phyloP scores from a whole-genome alignment of 1,140 invertebrate species.

The Drosophila teissieri region DNA sequence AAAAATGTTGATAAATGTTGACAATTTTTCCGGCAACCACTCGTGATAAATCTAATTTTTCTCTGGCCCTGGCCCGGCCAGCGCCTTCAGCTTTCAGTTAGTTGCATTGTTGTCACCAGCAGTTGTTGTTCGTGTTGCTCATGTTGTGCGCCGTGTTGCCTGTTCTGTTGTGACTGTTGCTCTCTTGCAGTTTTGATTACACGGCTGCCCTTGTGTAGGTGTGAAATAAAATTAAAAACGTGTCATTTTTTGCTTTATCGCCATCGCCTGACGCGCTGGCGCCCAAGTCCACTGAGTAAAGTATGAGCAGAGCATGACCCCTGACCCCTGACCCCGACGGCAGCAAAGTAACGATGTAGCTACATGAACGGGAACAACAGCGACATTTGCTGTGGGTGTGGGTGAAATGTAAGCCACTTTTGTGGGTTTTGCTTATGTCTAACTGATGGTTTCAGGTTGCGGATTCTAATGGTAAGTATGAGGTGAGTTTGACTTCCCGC shows the following conservation, averaged over 20 bases:
- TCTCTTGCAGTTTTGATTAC: slow-evolving; percentile 54
- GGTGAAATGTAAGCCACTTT: slow-evolving; percentile 70
- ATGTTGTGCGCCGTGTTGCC: not conserved
- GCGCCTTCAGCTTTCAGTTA: slow-evolving; percentile 42
- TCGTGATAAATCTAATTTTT: slow-evolving; percentile 84
- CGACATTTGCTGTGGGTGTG: slow-evolving; percentile 28
- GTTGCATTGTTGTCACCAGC: slow-evolving; percentile 65
- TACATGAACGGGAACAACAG: not conserved
- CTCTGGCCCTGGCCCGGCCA: slow-evolving; percentile 59
- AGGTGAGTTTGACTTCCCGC: slow-evolving; percentile 5
- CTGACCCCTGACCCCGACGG: slow-evolving; percentile 49
- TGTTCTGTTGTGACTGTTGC: slow-evolving; percentile 40
- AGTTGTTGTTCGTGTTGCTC: slow-evolving; percentile 29
- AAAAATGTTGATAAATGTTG: slow-evolving; percentile 84
- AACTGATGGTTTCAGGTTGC: slow-evolving; percentile 20
- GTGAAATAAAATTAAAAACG: slow-evolving; percentile 83
- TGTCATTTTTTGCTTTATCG: slow-evolving; percentile 83
- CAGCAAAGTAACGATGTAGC: slow-evolving; percentile 10
- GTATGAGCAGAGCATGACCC: slow-evolving; percentile 19
- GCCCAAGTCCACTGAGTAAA: slow-evolving; percentile 31
- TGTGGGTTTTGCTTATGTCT: slow-evolving; percentile 29
- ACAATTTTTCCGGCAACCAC: slow-evolving; percentile 84
- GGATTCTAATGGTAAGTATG: slow-evolving; percentile 19
- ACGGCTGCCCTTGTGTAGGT: slow-evolving; percentile 69
- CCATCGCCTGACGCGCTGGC: slow-evolving; percentile 71